Percentiles rank a stretch among this genome's conserved stretches.
These are phyloP conservation scores for Acrobasis repandana DNA, from an alignment of 2,888 invertebrate genomes.

Conservation along the genomic window DNA sequence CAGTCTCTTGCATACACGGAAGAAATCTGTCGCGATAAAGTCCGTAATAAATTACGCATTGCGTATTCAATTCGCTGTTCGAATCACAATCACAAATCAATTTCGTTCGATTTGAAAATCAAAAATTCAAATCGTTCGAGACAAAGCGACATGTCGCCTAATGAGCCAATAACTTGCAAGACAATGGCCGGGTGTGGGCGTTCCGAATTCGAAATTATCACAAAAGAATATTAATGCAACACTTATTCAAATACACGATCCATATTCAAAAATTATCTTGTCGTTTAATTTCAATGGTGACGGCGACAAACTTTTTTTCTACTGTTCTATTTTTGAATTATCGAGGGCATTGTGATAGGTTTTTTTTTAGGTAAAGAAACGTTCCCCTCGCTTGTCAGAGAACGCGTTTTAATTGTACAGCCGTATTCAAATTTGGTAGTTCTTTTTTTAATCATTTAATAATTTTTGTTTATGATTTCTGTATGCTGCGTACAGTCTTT, in stretches of 20 bases:
- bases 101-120: slow-evolving; percentile 75
- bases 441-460: slow-evolving; percentile 62
- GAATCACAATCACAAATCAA: slow-evolving; percentile 56
- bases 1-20: too few relatives aligned
- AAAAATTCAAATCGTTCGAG: slow-evolving; percentile 76
- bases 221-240: slow-evolving; percentile 82
- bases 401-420: slow-evolving; percentile 51
- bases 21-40: slow-evolving; percentile 19
- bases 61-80: slow-evolving; percentile 28
- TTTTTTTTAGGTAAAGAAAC: slow-evolving; percentile 53
- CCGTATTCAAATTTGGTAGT: slow-evolving; percentile 66
- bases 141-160: slow-evolving; percentile 74
- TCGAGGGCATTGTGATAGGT: slow-evolving; percentile 58
- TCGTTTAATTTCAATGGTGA: slow-evolving; percentile 72
- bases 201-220: slow-evolving; percentile 77
- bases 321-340: slow-evolving; percentile 53
- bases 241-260: slow-evolving; percentile 80
- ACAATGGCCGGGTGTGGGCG: slow-evolving; percentile 79
- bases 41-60: slow-evolving; percentile 29
- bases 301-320: slow-evolving; percentile 63
- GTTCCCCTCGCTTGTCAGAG: slow-evolving; percentile 40
- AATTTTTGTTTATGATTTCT: slow-evolving; percentile 71
- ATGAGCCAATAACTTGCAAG: slow-evolving; percentile 81
- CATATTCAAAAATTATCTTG: slow-evolving; percentile 78
- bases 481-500: slow-evolving; percentile 57